Evolutionary conservation across 2,888 invertebrate genomes (phyloP), one percentile per base, ranked within the genome.

Genomic region (Scelioninae gen. 1): DNA sequence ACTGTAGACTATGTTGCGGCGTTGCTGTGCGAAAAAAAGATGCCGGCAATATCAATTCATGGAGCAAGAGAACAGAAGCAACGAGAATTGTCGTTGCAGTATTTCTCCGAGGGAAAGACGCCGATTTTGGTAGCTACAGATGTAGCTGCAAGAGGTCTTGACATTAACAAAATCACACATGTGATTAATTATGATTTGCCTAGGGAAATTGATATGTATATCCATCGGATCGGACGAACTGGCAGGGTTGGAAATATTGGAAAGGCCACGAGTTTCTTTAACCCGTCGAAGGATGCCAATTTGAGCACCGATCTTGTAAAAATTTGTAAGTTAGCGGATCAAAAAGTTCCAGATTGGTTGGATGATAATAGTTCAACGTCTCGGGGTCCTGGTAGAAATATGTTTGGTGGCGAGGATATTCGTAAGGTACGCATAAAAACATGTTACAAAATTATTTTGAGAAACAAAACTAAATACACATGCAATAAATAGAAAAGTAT

Each of bases 151-250:
- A 93, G 99, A 71, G 99, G 99, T 0, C 93, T 99, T 0, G 97
- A 98, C 90, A 98, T 98, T 34, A 95, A 96, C 85, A 96, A 96
- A 71, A 96, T 98, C 0, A 94, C 95, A 4, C 97, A 98, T 87
- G 98, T 99, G 0, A 95, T 98, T 13, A 99, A 99, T 92, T 98
- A 95, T 89, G 98, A 99, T 91, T 93, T 99, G 88, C 98, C 98
- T 0, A 95, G 95, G 77, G 95, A 95, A 83, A 96, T 98, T 84
- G 98, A 98, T 86, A 98, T 98, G 87, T 99, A 98, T 88, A 98
- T 98, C 0, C 99, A 99, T 92, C 94, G 98, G 75, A 98, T 99
- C 86, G 99, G 99, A 0, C 94, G 99, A 85, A 99, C 99, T 5
- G 99, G 98, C 0, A 95, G 99, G 84, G 97, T 99, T 0, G 98